phyloP scores from a whole-genome alignment of 2,797 vertebrate genomes.

The Spondyliosoma cantharus region DNA sequence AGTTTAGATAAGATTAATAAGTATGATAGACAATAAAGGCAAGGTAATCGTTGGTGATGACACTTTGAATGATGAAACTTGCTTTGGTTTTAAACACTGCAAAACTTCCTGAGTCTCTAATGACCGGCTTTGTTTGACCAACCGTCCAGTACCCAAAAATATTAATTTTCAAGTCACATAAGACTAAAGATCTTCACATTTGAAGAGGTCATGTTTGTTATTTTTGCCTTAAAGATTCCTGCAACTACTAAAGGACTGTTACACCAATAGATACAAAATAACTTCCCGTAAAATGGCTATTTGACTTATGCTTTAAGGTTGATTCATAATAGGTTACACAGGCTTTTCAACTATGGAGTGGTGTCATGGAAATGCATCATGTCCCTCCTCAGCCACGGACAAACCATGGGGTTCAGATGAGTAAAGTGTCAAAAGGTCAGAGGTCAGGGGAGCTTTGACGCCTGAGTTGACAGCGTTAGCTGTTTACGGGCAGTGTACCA shows the following conservation, averaged over 20 bases:
- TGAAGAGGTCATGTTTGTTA: background rate
- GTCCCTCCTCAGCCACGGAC: constrained; percentile 24
- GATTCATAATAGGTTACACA: background rate
- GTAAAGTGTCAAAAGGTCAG: constrained; percentile 64
- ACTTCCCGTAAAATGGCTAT: background rate
- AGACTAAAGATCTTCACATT: background rate
- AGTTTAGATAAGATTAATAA: too few relatives aligned
- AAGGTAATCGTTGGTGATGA: too few relatives aligned
- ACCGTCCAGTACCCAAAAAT: background rate
- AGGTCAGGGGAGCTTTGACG: constrained; percentile 71
- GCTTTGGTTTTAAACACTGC: too few relatives aligned
- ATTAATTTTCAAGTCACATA: background rate
- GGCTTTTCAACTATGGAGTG: constrained; percentile 13
- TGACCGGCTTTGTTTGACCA: background rate
- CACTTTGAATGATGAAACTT: too few relatives aligned
- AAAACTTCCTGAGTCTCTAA: too few relatives aligned
- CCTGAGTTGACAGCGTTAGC: constrained; percentile 62
- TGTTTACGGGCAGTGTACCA: constrained; percentile 60
- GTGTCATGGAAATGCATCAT: constrained; percentile 13
- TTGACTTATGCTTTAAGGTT: background rate
- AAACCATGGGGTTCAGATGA: constrained; percentile 49
- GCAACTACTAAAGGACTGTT: background rate
- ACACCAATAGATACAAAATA: background rate
- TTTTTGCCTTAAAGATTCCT: background rate
- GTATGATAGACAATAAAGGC: too few relatives aligned